Evolutionary conservation across 1,140 invertebrate species (phyloP).

Genomic region (Nebria ingens): DNA sequence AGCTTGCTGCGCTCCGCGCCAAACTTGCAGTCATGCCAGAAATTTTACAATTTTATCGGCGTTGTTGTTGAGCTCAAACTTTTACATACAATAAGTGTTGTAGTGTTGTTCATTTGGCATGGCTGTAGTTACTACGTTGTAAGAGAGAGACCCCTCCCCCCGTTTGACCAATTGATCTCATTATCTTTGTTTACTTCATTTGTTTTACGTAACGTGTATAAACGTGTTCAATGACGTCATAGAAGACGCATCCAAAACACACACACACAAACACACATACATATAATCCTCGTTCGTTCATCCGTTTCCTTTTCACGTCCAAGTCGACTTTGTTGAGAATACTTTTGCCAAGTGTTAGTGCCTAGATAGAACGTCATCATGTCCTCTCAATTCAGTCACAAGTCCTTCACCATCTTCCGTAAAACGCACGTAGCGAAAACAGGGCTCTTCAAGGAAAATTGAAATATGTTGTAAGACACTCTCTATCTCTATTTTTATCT

Average conservation of each 20-base stretch:
- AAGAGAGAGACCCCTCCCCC: background rate
- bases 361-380: too few relatives aligned
- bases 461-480: slow-evolving; percentile 6
- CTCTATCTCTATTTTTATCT: slow-evolving; percentile 15
- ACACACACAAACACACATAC: background rate
- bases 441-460: too few relatives aligned
- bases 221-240: background rate
- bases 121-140: slow-evolving; percentile 11
- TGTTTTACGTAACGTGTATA: background rate
- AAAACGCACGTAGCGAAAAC: too few relatives aligned
- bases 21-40: slow-evolving; percentile 3
- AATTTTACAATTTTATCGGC: slow-evolving; percentile 8
- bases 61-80: slow-evolving; percentile 7
- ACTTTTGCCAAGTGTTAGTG: too few relatives aligned
- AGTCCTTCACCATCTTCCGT: too few relatives aligned
- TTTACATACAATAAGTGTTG: slow-evolving; percentile 23
- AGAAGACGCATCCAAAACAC: background rate
- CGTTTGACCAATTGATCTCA: slow-evolving; percentile 8
- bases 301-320: background rate
- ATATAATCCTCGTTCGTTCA: background rate
- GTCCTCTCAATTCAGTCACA: too few relatives aligned
- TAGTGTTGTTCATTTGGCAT: slow-evolving; percentile 15
- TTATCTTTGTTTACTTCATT: background rate
- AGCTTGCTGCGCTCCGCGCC: background rate
- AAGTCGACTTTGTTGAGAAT: too few relatives aligned